phyloP scores from a whole-genome alignment of 2,113 vertebrate genomes.

The Sylvietta virens region DNA sequence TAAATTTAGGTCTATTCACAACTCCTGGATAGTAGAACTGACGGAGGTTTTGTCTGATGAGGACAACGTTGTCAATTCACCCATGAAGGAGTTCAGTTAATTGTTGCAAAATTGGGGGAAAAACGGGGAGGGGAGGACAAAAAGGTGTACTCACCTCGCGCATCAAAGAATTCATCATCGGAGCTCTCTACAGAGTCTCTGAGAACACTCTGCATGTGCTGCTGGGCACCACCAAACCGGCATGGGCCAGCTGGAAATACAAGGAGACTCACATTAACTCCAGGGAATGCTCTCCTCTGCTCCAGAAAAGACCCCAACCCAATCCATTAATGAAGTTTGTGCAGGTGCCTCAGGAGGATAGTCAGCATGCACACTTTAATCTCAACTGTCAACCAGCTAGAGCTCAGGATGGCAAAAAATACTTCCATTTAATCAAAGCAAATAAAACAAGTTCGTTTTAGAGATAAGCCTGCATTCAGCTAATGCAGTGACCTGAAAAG shows the following conservation, averaged over 20 bases:
- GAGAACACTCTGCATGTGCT: conserved; percentile 86
- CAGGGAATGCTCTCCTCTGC: not conserved
- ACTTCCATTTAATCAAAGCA: not conserved
- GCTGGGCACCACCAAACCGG: conserved; percentile 77
- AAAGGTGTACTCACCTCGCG: conserved; percentile 81
- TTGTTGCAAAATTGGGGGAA: not conserved
- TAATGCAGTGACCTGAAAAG: not conserved
- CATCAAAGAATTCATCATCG: conserved; percentile 97
- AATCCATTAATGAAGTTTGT: not conserved
- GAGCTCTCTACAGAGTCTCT: conserved; percentile 94
- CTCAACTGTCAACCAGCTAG: not conserved
- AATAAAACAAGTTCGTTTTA: not conserved
- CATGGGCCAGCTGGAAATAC: conserved; percentile 71
- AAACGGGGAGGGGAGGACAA: not conserved
- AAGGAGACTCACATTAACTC: not conserved
- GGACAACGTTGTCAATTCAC: not conserved
- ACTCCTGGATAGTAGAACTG: not conserved
- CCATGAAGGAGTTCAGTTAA: not conserved
- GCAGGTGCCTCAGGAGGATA: not conserved
- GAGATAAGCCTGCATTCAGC: not conserved
- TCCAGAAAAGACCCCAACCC: not conserved
- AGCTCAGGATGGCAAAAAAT: not conserved
- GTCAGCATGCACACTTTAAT: rapidly evolving
- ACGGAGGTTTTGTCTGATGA: not conserved
- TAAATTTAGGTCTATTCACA: not conserved